phyloP scores from a whole-genome alignment of 2,888 invertebrate genomes.

The Eugnorisma glareosa region DNA sequence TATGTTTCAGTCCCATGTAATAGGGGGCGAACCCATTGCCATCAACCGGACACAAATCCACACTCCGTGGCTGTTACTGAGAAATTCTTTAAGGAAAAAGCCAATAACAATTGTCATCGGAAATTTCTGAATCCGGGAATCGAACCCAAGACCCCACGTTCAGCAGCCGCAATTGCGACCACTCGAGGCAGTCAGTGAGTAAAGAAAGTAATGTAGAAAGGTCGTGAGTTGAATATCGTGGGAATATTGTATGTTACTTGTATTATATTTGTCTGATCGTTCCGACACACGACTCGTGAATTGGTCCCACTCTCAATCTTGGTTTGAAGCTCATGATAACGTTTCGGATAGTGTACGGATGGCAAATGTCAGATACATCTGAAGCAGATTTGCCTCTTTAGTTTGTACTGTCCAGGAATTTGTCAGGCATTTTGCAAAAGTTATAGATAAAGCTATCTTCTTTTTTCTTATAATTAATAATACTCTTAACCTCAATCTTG shows the following conservation, averaged over 20 bases:
- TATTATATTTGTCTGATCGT: neutral
- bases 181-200: slow-evolving; percentile 36
- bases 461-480: no score
- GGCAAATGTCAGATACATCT: neutral
- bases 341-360: neutral
- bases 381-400: neutral
- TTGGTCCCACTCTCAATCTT: slow-evolving; percentile 4
- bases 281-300: slow-evolving; percentile 7
- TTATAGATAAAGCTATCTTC: no score
- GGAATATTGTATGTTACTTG: slow-evolving; percentile 22
- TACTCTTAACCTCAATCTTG: no score
- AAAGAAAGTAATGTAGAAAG: slow-evolving; percentile 34
- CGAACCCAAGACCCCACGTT: no score
- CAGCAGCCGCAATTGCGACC: no score
- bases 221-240: slow-evolving; percentile 56
- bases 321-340: neutral
- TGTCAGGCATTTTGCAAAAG: neutral
- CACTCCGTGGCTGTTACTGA: no score
- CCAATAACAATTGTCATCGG: no score
- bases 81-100: no score
- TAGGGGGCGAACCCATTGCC: no score
- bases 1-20: no score
- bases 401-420: neutral
- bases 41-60: no score
- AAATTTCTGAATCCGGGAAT: no score